Evolutionary conservation across 2,797 vertebrate species (phyloP), one percentile per base, ranked within the genome.

Genomic region (Cuniculus paca): DNA sequence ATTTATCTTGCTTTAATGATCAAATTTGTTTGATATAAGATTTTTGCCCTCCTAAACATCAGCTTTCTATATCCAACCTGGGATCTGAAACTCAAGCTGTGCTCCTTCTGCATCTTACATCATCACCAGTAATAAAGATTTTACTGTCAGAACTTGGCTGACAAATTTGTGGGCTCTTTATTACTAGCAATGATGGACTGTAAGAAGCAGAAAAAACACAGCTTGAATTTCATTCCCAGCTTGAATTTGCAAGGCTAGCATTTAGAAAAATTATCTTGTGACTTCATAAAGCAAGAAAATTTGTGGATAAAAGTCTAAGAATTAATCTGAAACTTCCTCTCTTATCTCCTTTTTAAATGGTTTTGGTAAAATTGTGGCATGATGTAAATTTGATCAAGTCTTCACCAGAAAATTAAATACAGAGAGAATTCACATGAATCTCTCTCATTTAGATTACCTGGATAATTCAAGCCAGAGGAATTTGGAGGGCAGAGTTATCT

Each of bases 141-240:
- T 97, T 97, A 96, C 96, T 97, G 97, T 96, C 94, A 97, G 91
- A 92, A 84, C 58, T 82, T 84, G 88, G 96, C 96, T 97, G 94
- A 97, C 91, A 94, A 93, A 97, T 91, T 83, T 70, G 14, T 56
- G 45, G 81, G 34, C 78, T 92, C 81, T 97, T 97, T 92, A 97
- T 96, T 96, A 86, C 90, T 52, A 80, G 48, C 31, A 26, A 96
- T 89, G 96, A 96, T 86, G 90, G 90, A 97, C 94, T 96, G 14
- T 79, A 90, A 95, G 95, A 48, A 85, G 79, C 75, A 94, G 94
- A 39, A 80, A 61, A 95, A 78, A 70, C 88, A 97, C 92, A 97
- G 91, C 96, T 96, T 86, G 91, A 95, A 70, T 97, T 85, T 70
- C 87, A 72, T 92, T 94, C 95, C 63, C 91, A 97, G 95, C 93